Evolutionary conservation across 1,140 invertebrate genomes (phyloP).

Genomic region (Aphaenogaster rudis): DNA sequence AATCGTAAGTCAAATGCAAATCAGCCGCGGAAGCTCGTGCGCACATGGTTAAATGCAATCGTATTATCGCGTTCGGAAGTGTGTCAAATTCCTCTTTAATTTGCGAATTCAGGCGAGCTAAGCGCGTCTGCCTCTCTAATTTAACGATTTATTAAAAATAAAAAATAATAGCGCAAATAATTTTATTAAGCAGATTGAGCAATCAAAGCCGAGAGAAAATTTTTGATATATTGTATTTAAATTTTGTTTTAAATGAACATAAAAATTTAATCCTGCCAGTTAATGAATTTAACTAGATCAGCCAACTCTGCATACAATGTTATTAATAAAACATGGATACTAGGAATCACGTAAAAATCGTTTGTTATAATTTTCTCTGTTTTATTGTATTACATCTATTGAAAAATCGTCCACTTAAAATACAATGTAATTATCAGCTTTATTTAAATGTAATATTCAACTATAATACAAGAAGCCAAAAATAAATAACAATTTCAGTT

Average conservation of each 20-base stretch:
- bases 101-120: background rate
- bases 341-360: background rate
- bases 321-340: conserved; percentile 15
- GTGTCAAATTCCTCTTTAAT: background rate
- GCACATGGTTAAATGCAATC: conserved; percentile 11
- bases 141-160: background rate
- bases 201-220: background rate
- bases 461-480: background rate
- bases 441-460: conserved; percentile 16
- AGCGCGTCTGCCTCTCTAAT: background rate
- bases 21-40: conserved; percentile 11
- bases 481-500: background rate
- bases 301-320: background rate
- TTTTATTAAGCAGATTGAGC: background rate
- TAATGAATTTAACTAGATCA: background rate
- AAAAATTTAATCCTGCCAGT: background rate
- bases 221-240: background rate
- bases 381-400: background rate
- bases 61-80: conserved; percentile 36
- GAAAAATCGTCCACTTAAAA: background rate
- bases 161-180: background rate
- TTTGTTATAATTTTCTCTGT: background rate
- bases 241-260: background rate
- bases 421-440: background rate
- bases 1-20: conserved; percentile 50